These are phyloP conservation scores for Micropterix aruncella DNA, from an alignment of 2,888 invertebrate species.

Conservation along the genomic window DNA sequence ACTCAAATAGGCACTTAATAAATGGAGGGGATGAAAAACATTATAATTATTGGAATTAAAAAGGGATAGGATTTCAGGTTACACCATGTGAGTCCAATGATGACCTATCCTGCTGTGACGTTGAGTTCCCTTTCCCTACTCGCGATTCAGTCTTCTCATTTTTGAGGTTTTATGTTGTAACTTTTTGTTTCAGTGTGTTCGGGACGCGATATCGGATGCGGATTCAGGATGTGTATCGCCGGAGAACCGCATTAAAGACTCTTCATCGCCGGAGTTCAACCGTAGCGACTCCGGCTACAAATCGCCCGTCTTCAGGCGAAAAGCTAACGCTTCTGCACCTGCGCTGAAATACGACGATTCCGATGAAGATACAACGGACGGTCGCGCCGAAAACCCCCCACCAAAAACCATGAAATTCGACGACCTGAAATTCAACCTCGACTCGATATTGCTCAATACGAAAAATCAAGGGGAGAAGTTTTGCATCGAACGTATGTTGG, in stretches of 20 bases:
- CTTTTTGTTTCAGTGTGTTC: constrained; percentile 25
- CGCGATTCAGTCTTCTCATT: too few relatives aligned
- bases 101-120: too few relatives aligned
- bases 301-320: constrained; percentile 24
- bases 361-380: background rate
- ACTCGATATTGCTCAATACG: constrained; percentile 36
- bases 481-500: constrained; percentile 47
- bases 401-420: constrained; percentile 14
- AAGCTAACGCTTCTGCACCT: constrained; percentile 32
- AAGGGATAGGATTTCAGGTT: too few relatives aligned
- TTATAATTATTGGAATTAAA: too few relatives aligned
- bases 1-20: too few relatives aligned
- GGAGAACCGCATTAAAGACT: constrained; percentile 37
- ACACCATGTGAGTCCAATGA: too few relatives aligned
- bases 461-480: constrained; percentile 41
- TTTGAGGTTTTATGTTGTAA: too few relatives aligned
- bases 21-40: too few relatives aligned
- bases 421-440: constrained; percentile 30
- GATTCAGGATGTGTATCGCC: constrained; percentile 40
- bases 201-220: constrained; percentile 37
- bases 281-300: constrained; percentile 41
- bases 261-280: constrained; percentile 37
- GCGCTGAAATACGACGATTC: constrained; percentile 23
- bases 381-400: background rate
- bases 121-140: too few relatives aligned